Percentiles rank a stretch among this genome's conserved stretches.
Evolutionary conservation across 2,888 invertebrate species (phyloP).

Genomic region (Falcaria lacertinaria): DNA sequence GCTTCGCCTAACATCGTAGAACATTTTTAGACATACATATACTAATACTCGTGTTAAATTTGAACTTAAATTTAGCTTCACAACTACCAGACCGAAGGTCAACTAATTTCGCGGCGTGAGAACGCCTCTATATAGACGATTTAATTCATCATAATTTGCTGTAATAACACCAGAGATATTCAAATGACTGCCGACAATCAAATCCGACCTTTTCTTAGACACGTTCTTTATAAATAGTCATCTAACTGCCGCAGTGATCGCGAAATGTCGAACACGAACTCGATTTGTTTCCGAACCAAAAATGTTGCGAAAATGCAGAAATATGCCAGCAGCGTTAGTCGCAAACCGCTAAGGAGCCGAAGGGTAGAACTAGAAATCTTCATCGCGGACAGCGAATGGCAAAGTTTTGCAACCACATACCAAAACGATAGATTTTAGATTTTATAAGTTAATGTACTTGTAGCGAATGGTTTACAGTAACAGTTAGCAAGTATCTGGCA

Average conservation of each 20-base stretch:
- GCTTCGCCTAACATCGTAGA: slow-evolving; percentile 28
- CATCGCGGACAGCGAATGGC: slow-evolving; percentile 28
- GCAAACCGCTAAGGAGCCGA: slow-evolving; percentile 33
- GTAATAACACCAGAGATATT: slow-evolving; percentile 74
- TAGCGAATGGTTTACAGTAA: slow-evolving; percentile 57
- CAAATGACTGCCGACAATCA: slow-evolving; percentile 77
- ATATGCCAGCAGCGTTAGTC: slow-evolving; percentile 48
- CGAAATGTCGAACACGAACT: slow-evolving; percentile 77
- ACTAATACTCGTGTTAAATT: slow-evolving; percentile 29
- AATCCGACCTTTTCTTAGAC: slow-evolving; percentile 77
- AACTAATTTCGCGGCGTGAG: slow-evolving; percentile 70
- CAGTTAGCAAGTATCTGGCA: slow-evolving; percentile 75
- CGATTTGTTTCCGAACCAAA: slow-evolving; percentile 64
- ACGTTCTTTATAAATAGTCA: slow-evolving; percentile 78
- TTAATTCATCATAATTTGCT: slow-evolving; percentile 76
- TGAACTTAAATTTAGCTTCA: slow-evolving; percentile 36
- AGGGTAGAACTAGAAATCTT: slow-evolving; percentile 39
- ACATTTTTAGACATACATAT: slow-evolving; percentile 19
- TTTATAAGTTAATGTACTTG: slow-evolving; percentile 38
- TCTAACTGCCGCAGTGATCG: slow-evolving; percentile 71
- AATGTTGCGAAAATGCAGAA: slow-evolving; percentile 67
- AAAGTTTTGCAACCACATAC: slow-evolving; percentile 38
- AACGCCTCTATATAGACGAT: slow-evolving; percentile 65
- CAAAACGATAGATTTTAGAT: slow-evolving; percentile 29
- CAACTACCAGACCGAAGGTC: slow-evolving; percentile 63